Percentiles rank a stretch among this genome's conserved stretches.
phyloP scores from a whole-genome alignment of 1,140 invertebrate species.

The Drosophila grimshawi region DNA sequence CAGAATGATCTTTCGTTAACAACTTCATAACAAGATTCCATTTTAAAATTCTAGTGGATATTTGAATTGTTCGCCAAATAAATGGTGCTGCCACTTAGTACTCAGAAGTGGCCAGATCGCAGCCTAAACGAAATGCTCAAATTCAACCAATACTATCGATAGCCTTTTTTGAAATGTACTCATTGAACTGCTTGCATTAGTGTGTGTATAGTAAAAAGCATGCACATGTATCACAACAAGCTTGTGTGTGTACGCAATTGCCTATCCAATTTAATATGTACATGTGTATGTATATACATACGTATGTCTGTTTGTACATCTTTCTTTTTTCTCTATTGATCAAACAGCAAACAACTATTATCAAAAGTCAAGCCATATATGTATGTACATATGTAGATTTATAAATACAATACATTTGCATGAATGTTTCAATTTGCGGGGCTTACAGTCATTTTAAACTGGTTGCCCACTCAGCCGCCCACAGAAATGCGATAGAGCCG shows the following conservation, averaged over 20 bases:
- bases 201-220: slow-evolving; percentile 1
- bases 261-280: not conserved
- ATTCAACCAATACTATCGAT: slow-evolving; percentile 17
- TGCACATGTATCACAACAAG: not conserved
- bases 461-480: slow-evolving; percentile 20
- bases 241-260: no score
- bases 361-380: not conserved
- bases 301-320: not conserved
- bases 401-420: not conserved
- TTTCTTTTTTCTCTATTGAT: slow-evolving; percentile 21
- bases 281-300: not conserved
- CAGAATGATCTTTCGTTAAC: no score
- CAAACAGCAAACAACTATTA: slow-evolving; percentile 14
- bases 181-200: not conserved
- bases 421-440: not conserved
- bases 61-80: not conserved
- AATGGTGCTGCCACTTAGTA: slow-evolving; percentile 15
- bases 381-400: not conserved
- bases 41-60: not conserved
- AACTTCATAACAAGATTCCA: no score
- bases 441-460: slow-evolving; percentile 9
- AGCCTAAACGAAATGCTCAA: no score
- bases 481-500: slow-evolving; percentile 19
- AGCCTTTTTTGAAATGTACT: slow-evolving; percentile 22
- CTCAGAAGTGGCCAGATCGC: not conserved